Conservation (phyloP, 2,797 vertebrate genomes). For the Sebastiscus albofasciatus region DNA sequence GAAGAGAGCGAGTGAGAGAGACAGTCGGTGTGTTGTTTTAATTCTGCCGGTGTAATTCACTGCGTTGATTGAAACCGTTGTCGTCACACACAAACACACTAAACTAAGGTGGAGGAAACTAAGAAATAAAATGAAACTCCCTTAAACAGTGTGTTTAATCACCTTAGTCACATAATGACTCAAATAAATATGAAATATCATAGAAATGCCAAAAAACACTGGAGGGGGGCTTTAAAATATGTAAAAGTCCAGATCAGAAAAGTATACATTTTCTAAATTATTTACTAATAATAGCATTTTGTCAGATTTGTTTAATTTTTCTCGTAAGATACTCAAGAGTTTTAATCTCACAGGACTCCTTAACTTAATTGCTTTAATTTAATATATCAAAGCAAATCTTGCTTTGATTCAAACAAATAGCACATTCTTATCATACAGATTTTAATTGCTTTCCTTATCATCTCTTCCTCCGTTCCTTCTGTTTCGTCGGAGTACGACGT, state of each 20-base stretch:
- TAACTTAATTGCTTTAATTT: neutral
- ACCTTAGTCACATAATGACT: too few relatives aligned
- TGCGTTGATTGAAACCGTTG: too few relatives aligned
- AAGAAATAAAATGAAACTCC: too few relatives aligned
- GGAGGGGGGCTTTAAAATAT: neutral
- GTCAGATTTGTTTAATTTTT: neutral
- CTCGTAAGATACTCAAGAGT: neutral
- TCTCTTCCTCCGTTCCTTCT: neutral
- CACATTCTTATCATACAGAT: neutral
- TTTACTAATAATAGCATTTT: neutral
- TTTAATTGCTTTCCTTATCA: neutral
- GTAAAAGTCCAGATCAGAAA: neutral
- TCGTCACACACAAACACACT: too few relatives aligned
- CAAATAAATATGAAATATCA: too few relatives aligned
- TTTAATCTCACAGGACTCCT: neutral
- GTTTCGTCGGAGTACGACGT: neutral
- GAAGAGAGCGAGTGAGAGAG: too few relatives aligned
- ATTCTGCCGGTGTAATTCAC: too few relatives aligned
- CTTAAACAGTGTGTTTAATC: too few relatives aligned
- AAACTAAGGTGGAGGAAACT: too few relatives aligned
- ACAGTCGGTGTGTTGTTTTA: too few relatives aligned
- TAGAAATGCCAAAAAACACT: too few relatives aligned
- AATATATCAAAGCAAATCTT: neutral
- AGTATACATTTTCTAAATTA: neutral
- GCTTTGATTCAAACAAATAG: neutral